Base-by-base conservation (phyloP, 2,797 vertebrate species). In the Halcyon badia region DNA sequence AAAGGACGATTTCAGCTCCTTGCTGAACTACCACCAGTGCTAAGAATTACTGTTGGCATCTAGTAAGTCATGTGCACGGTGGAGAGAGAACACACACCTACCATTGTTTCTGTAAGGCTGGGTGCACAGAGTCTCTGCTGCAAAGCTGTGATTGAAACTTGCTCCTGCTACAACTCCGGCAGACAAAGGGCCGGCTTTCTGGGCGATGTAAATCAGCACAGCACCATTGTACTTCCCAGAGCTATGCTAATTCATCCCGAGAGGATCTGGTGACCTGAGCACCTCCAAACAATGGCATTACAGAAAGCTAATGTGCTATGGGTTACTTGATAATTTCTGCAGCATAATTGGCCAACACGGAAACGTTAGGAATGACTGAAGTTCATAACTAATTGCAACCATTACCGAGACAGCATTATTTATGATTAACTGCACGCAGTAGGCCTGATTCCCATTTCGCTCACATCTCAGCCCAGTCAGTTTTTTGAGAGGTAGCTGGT, bases 241-340 rank as follows among this genome's bases (percentile, higher is more conserved):
- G 66, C 64, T 19, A 6, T 51, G 88, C 90, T 94, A 96, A 96
- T 94, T 87, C 87, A 70, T 87, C 81, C 86, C 11, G 33, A 44
- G 6, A 93, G 90, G 72, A 77, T 66, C 77, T 16, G 16, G 21
- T 91, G 96, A 96, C 92, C 94, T 56, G 73, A 94, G 71, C 92
- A 77, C 33, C 5, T 81, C 78, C 91, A 72, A 81, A 94, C 93
- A 96, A 96, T 54, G 75, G 86, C 83, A 51, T 41, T 57, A 87
- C 83, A 93, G 71, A 92, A 39, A 85, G 83, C 83, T 87, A 82
- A 96, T 78, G 91, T 85, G 90, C 92, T 95, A 35, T 58, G 86
- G 92, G 86, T 89, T 97, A 94, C 90, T 83, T 69, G 81, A 61
- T 85, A 90, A 94, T 90, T 92, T 73, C 91, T 93, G 64, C 81